Evolutionary conservation across 2,113 vertebrate genomes (phyloP), one percentile per base, ranked within the genome.

Genomic region (Sylvilagus bachmani): DNA sequence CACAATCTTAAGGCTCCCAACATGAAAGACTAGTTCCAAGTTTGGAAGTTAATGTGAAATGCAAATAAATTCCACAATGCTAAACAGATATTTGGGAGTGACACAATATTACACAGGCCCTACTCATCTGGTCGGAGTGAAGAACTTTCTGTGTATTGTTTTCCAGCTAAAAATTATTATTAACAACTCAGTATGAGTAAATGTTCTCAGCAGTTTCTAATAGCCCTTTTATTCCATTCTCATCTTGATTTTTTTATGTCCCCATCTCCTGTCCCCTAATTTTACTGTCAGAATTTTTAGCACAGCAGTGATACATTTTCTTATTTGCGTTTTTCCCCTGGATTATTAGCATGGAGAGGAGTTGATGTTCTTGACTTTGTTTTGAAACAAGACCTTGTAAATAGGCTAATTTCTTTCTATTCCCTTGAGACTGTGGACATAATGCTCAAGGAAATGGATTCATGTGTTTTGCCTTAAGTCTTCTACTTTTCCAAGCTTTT

Each of bases 91-190:
- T 24, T 69, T 67, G 58, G 62, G 49, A n/a, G 31, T 24, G 58
- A 6, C 13, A 38, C 21, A 6, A 0, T 38, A 66, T 33, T 62
- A 13, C 11, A 5, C 17, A 25, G 9, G 10, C 0, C n/a, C 24
- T 85, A n/a, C 16, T 69, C 49, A 61, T 62, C 31, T 69, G 74
- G 58, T 29, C 74, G 75, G 49, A 61, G 36, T 2, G 3, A 81
- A 73, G 22, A 66, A 25, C 5, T 29, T 8, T 17, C 10, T n/a
- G 3, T 0, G 3, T 10, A 29, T 38, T 58, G 44, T 53, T 31
- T 64, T 71, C 64, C 53, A 44, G 5, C 38, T 86, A 85, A 95
- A 79, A 58, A 58, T 58, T 49, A 79, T 24, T 11, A 27, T 81
- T 29, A 29, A 81, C 11, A 75, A 51, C 70, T 85, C 17, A 25